Percentiles rank a stretch among this genome's conserved stretches.
phyloP scores from a whole-genome alignment of 2,888 invertebrate species.

The Cordilura impudica region DNA sequence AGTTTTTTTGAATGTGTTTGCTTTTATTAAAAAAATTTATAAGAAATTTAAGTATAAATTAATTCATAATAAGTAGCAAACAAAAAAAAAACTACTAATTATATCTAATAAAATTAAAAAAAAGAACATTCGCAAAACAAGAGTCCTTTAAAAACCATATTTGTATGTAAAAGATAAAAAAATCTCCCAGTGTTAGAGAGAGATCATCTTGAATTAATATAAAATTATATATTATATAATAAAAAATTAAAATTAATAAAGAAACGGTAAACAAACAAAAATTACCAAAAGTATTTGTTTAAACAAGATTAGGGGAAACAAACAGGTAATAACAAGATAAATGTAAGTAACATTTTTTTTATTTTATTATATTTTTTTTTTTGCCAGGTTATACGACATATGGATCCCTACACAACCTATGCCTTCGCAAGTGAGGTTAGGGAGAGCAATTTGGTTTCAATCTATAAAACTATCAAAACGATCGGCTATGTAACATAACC shows the following conservation, averaged over 20 bases:
- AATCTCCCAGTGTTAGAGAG: constrained; percentile 71
- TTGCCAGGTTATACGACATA: no score
- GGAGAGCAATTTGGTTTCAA: no score
- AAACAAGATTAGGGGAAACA: no score
- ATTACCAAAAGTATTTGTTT: no score
- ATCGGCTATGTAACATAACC: no score
- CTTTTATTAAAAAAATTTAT: constrained; percentile 21
- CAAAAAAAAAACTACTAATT: constrained; percentile 57
- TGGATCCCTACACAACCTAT: no score
- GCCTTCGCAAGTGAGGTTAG: no score
- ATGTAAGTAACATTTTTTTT: no score
- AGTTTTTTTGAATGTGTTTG: background rate
- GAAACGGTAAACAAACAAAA: constrained; percentile 44
- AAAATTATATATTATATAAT: constrained; percentile 66
- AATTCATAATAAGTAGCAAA: constrained; percentile 55
- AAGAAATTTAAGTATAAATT: constrained; percentile 45
- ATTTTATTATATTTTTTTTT: no score
- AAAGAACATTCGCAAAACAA: constrained; percentile 51
- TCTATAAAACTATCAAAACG: no score
- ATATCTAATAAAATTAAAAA: constrained; percentile 52
- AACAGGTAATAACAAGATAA: no score
- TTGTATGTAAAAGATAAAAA: constrained; percentile 75
- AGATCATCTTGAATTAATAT: constrained; percentile 75
- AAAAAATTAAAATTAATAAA: constrained; percentile 61
- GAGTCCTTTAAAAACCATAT: constrained; percentile 68